Percentiles rank a stretch among this genome's conserved stretches.
Conservation (phyloP, 2,888 invertebrate genomes). For the Reticulitermes lucifugus region DNA sequence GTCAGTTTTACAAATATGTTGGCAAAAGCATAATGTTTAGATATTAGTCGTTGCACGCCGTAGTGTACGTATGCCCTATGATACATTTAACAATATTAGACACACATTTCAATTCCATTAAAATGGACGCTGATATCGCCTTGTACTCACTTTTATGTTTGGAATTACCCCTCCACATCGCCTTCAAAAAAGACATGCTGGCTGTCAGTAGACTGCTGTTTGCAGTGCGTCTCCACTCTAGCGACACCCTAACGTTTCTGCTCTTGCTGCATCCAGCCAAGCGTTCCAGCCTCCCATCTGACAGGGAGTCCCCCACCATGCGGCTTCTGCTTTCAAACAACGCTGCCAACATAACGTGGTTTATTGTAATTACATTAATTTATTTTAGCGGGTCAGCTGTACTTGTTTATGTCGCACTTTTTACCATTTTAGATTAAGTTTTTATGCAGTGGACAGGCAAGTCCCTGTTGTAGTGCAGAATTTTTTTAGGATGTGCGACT, state of each 20-base stretch:
- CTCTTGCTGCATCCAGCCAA: neutral
- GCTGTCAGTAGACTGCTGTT: neutral
- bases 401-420: no score
- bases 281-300: neutral
- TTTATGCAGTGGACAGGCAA: no score
- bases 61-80: no score
- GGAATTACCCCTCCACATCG: slow-evolving; percentile 75
- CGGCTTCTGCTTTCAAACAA: neutral
- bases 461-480: no score
- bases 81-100: no score
- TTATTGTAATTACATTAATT: neutral
- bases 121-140: neutral
- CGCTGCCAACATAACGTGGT: slow-evolving; percentile 11
- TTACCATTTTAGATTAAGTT: no score
- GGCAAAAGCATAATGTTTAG: no score
- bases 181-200: slow-evolving; percentile 71
- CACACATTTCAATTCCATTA: no score
- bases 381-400: neutral
- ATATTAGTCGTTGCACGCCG: no score
- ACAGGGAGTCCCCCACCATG: neutral
- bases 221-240: neutral
- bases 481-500: no score
- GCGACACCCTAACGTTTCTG: neutral
- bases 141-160: slow-evolving; percentile 76
- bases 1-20: no score